Evolutionary conservation across 2,797 vertebrate species (phyloP).

Genomic region (Pseudomugil tenellus): DNA sequence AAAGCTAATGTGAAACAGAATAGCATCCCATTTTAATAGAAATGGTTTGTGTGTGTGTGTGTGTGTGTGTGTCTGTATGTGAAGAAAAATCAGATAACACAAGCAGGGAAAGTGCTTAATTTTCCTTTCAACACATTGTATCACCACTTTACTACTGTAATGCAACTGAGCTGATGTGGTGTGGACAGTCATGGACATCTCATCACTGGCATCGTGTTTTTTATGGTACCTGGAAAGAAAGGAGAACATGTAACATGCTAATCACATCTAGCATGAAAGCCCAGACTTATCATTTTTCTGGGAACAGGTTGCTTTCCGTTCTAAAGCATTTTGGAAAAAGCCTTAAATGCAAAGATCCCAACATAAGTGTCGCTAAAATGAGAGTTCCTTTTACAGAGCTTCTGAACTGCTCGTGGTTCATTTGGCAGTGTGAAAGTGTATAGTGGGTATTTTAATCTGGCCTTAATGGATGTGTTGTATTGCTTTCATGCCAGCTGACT

Average conservation of each 20-base stretch:
- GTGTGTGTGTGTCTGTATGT: conserved; percentile 41
- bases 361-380: conserved; percentile 66
- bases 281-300: conserved; percentile 22
- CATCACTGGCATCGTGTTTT: conserved; percentile 49
- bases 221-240: conserved; percentile 54
- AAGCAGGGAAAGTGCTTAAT: conserved; percentile 68
- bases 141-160: conserved; percentile 90
- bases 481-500: conserved; percentile 36
- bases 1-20: conserved; percentile 60
- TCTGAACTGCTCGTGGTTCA: conserved; percentile 67
- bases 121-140: conserved; percentile 79
- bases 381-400: conserved; percentile 42
- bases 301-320: conserved; percentile 49
- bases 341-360: conserved; percentile 83
- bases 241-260: conserved; percentile 30
- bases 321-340: conserved; percentile 86
- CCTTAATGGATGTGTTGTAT: conserved; percentile 28
- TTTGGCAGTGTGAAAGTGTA: conserved; percentile 18
- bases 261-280: conserved; percentile 39
- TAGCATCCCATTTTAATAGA: conserved; percentile 34
- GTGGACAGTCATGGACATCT: conserved; percentile 49
- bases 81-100: conserved; percentile 83
- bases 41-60: conserved; percentile 19
- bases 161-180: conserved; percentile 81
- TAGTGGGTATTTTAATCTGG: conserved; percentile 8